Evolutionary conservation across 2,888 invertebrate species (phyloP), one percentile per base, ranked within the genome.

Genomic region (Ormia ochracea): DNA sequence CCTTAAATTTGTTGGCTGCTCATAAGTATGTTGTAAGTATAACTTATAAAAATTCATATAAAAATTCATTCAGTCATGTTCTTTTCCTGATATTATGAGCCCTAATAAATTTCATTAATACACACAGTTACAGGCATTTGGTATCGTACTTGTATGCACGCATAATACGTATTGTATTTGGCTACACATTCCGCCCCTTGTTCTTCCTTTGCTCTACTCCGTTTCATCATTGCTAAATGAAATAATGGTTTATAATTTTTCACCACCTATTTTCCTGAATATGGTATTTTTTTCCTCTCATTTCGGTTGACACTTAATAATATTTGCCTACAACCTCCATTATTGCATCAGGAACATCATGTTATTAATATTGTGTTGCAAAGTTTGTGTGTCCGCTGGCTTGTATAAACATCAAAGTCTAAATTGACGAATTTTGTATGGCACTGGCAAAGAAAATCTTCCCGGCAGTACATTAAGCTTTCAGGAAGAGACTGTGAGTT

Each of bases 211-310:
- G 45, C 45, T 48, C 52, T 54, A 10, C 43, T 48, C n/a, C 43
- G 36, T 61, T 68, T 61, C 33, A 33, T 33, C 52, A 17, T 50
- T 58, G 52, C 38, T 38, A 59, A 76, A 73, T 61, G 59, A 68
- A 58, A 68, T 68, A 58, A 73, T 68, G 63, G 61, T 68, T 63
- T 48, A 43, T 80, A 76, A 73, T 80, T 76, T 80, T 80, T 80
- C 80, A 80, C 80, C 80, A 80, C 80, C 80, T 80, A 74, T 65
- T 78, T 79, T 69, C 6, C 4, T 4, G 28, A 4, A 28, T 28
- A 12, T 31, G 10, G 33, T 38, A 38, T 48, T 36, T 19, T 45
- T 65, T 21, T 65, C 3, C 14, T 14, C 14, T 33, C 14, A 12
- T 58, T 48, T 56, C 12, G 56, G 59, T 14, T 75, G 68, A 68